A percentile compares a stretch with the other conserved stretches of the same genome.
phyloP scores from a whole-genome alignment of 2,888 invertebrate species.

The Amphimallon solstitiale region DNA sequence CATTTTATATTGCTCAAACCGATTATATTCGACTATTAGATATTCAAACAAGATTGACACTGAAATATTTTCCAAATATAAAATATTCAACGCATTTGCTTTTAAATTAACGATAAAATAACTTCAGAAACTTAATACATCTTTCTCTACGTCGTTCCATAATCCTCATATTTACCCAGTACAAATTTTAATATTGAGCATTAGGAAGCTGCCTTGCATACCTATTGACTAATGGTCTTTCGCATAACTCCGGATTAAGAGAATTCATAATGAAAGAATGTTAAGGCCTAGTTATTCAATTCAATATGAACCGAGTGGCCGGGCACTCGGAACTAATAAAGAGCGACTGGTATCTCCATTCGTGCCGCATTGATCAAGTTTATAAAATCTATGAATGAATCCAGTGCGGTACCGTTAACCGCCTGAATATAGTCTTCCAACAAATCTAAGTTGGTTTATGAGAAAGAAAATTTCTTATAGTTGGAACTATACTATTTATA shows the following conservation, averaged over 20 bases:
- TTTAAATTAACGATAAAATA: no score
- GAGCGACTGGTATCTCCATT: slow-evolving; percentile 18
- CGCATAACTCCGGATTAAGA: slow-evolving; percentile 39
- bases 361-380: slow-evolving; percentile 32
- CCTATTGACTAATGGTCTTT: slow-evolving; percentile 29
- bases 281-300: slow-evolving; percentile 43
- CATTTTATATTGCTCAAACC: no score
- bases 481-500: no score
- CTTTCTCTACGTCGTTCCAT: no score
- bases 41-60: no score
- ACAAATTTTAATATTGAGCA: slow-evolving; percentile 5
- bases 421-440: slow-evolving; percentile 9
- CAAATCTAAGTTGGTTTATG: no score
- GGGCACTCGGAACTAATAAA: slow-evolving; percentile 40
- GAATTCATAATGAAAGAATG: slow-evolving; percentile 40
- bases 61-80: no score
- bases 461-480: no score
- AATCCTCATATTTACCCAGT: no score
- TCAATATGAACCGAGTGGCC: slow-evolving; percentile 34
- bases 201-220: slow-evolving; percentile 9
- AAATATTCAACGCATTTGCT: no score
- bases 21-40: no score
- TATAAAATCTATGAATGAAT: slow-evolving; percentile 42
- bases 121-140: no score
- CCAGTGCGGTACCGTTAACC: slow-evolving; percentile 17